Evolutionary conservation across 2,888 invertebrate genomes (phyloP).

Genomic region (Unio pictorum): DNA sequence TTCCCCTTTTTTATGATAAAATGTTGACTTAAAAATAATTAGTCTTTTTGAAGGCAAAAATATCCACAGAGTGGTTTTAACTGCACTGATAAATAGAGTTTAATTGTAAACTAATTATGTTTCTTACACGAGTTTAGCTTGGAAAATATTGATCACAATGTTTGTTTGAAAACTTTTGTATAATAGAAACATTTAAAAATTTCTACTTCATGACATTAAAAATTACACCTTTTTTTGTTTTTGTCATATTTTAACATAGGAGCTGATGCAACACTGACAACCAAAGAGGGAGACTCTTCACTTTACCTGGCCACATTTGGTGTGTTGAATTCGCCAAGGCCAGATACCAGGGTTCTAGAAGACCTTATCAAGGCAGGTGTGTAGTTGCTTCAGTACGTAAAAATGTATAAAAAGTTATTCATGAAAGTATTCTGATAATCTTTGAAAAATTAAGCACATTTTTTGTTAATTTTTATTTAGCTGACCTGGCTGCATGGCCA

Average conservation of each 20-base stretch:
- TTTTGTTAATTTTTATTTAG: neutral
- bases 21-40: no score
- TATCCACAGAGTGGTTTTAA: no score
- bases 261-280: conserved; percentile 39
- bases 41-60: no score
- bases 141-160: no score
- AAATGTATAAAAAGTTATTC: no score
- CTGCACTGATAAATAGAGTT: no score
- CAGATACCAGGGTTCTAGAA: conserved; percentile 32
- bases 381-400: neutral
- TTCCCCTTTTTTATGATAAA: no score
- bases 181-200: no score
- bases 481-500: neutral
- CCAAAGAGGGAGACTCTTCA: conserved; percentile 47
- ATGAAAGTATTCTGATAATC: neutral
- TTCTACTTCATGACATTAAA: no score
- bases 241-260: conserved; percentile 27
- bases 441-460: neutral
- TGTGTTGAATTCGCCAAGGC: conserved; percentile 34
- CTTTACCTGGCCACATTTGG: conserved; percentile 59
- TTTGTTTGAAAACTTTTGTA: no score
- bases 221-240: neutral
- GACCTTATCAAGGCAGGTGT: conserved; percentile 46
- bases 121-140: no score
- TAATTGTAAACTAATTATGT: no score